Conservation (phyloP, 2,888 invertebrate genomes). For the Caradrina kadenii region DNA sequence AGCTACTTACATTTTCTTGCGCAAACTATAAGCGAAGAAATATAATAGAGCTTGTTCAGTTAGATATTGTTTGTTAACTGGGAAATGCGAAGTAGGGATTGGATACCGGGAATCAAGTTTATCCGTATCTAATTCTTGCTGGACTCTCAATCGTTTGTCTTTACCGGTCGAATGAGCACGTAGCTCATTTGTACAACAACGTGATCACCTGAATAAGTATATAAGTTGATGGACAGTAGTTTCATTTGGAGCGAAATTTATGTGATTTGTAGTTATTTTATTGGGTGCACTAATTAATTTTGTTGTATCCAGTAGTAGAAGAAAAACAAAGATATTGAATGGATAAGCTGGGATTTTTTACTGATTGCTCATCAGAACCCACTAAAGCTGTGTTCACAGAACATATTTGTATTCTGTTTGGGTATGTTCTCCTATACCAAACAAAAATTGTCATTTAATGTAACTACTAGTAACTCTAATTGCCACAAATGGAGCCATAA, state of each 20-base stretch:
- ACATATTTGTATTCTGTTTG: neutral
- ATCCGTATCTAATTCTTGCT: slow-evolving; percentile 7
- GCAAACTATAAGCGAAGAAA: slow-evolving; percentile 41
- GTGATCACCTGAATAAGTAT: slow-evolving; percentile 42
- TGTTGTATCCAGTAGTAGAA: neutral
- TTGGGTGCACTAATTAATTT: neutral
- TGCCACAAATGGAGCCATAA: neutral
- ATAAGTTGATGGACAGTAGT: slow-evolving; percentile 22
- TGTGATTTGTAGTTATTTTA: slow-evolving; percentile 1
- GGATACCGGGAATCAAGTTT: slow-evolving; percentile 7
- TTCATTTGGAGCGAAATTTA: slow-evolving; percentile 20
- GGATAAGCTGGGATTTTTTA: neutral
- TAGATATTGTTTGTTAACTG: slow-evolving; percentile 45
- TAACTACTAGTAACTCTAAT: neutral
- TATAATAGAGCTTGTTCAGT: slow-evolving; percentile 18
- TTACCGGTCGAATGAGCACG: slow-evolving; percentile 51
- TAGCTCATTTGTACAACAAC: slow-evolving; percentile 49
- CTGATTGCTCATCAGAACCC: too few species aligned
- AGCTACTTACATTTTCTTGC: slow-evolving; percentile 31
- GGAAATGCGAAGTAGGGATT: slow-evolving; percentile 11
- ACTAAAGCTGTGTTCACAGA: too few species aligned
- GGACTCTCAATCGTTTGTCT: slow-evolving; percentile 21
- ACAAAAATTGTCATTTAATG: neutral
- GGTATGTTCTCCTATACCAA: neutral
- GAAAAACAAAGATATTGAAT: slow-evolving; percentile 3